Conservation (phyloP, 2,888 invertebrate species). For the Xanthia icteritia region DNA sequence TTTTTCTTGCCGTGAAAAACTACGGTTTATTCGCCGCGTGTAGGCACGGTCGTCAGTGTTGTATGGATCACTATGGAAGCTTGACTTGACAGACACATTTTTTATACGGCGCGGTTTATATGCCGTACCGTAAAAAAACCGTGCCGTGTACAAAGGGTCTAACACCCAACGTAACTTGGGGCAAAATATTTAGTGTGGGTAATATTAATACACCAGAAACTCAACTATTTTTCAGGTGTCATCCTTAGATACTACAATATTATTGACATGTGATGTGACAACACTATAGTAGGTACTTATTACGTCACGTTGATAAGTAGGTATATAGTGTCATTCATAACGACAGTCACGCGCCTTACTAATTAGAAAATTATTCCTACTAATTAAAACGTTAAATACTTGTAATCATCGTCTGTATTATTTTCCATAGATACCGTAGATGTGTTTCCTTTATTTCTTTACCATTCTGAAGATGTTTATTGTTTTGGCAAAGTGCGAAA, state of each 20-base stretch:
- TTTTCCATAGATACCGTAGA: background rate
- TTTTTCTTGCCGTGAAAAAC: no score
- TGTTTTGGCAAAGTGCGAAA: background rate
- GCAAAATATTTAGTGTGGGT: no score
- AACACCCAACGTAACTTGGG: no score
- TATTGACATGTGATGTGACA: background rate
- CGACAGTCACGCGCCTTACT: constrained; percentile 39
- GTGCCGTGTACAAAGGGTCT: no score
- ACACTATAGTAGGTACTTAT: background rate
- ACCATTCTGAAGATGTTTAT: background rate
- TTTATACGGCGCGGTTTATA: no score
- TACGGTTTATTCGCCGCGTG: no score
- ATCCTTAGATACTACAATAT: background rate
- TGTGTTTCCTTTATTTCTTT: background rate
- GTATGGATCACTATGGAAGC: no score
- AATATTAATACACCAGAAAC: no score
- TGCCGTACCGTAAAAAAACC: no score
- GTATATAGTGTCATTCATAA: constrained; percentile 5
- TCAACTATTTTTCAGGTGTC: background rate
- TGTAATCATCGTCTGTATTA: constrained; percentile 19
- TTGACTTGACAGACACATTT: no score
- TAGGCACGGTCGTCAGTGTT: no score
- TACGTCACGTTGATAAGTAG: background rate
- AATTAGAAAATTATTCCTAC: constrained; percentile 45
- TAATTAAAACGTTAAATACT: constrained; percentile 44